Percentiles rank a stretch among this genome's conserved stretches.
phyloP scores from a whole-genome alignment of 2,797 vertebrate genomes.

The Poeciliopsis turneri region DNA sequence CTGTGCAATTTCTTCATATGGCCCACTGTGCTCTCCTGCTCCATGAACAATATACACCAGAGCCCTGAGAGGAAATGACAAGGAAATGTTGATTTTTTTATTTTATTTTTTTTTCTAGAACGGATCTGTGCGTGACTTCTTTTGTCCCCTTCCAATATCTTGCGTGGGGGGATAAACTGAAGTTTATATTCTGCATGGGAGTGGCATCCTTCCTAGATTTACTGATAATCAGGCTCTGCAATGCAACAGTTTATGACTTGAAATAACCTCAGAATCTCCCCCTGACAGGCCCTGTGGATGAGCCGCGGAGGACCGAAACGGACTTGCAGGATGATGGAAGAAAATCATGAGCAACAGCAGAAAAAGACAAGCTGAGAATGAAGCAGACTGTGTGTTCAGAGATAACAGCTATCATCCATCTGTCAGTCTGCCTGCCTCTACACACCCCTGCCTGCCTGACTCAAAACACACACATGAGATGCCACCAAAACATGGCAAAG shows the following conservation, averaged over 20 bases:
- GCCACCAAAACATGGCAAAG: constrained; percentile 34
- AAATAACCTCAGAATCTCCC: not conserved
- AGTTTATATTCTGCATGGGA: constrained; percentile 11
- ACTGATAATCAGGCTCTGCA: constrained; percentile 11
- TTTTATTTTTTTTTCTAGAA: not conserved
- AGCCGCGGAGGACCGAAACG: not conserved
- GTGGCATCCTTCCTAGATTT: constrained; percentile 5
- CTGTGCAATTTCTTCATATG: constrained; percentile 90
- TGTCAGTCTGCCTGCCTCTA: constrained; percentile 23
- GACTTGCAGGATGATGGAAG: not conserved
- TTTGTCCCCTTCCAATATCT: not conserved
- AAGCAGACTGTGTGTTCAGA: constrained; percentile 40
- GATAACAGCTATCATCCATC: constrained; percentile 52
- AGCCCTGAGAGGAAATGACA: constrained; percentile 78
- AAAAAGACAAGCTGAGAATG: constrained; percentile 12
- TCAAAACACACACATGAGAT: constrained; percentile 36
- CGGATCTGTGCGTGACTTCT: not conserved
- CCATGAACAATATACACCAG: constrained; percentile 92
- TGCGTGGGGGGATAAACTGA: constrained; percentile 12
- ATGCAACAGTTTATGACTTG: not conserved
- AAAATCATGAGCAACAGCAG: constrained; percentile 9
- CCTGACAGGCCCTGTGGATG: not conserved
- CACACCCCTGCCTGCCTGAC: constrained; percentile 23
- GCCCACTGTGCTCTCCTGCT: constrained; percentile 91
- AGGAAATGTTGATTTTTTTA: not conserved